Conservation (phyloP, 2,113 vertebrate species). For the Origma solitaria region DNA sequence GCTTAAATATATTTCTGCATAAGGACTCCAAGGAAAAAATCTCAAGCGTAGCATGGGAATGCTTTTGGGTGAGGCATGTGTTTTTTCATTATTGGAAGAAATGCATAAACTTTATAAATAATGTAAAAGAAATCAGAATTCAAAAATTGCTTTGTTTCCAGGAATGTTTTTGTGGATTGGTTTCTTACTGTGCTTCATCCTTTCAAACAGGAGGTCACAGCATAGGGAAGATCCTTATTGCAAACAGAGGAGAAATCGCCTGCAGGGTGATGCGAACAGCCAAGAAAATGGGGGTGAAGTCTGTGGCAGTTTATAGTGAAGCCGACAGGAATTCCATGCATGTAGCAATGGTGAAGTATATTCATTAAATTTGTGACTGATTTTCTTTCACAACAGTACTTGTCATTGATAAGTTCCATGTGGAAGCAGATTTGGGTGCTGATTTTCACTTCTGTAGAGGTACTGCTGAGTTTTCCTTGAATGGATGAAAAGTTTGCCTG, state of each 20-base stretch:
- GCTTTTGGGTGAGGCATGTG: background rate
- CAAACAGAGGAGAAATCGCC: constrained; percentile 96
- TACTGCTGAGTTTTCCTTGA: background rate
- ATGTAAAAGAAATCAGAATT: background rate
- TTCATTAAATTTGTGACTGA: background rate
- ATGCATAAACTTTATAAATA: background rate
- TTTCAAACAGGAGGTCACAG: constrained; percentile 69
- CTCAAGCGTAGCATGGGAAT: background rate
- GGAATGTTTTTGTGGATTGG: background rate
- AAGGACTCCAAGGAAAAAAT: background rate
- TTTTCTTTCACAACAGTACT: background rate
- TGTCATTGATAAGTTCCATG: background rate
- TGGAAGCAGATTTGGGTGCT: background rate
- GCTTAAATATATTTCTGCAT: background rate
- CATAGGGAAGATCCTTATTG: constrained; percentile 91
- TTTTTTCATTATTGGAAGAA: background rate
- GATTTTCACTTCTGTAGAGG: background rate
- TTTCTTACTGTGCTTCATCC: background rate
- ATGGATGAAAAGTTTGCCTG: background rate
- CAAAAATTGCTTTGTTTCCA: background rate
- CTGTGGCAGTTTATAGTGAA: constrained; percentile 95
- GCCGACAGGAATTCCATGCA: constrained; percentile 92
- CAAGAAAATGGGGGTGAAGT: constrained; percentile 90
- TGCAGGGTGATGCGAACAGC: constrained; percentile 96
- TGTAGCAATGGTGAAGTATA: constrained; percentile 86